Percentiles rank a stretch among this genome's conserved stretches.
Evolutionary conservation across 2,113 vertebrate genomes (phyloP).

Genomic region (Paramormyrops kingsleyae): DNA sequence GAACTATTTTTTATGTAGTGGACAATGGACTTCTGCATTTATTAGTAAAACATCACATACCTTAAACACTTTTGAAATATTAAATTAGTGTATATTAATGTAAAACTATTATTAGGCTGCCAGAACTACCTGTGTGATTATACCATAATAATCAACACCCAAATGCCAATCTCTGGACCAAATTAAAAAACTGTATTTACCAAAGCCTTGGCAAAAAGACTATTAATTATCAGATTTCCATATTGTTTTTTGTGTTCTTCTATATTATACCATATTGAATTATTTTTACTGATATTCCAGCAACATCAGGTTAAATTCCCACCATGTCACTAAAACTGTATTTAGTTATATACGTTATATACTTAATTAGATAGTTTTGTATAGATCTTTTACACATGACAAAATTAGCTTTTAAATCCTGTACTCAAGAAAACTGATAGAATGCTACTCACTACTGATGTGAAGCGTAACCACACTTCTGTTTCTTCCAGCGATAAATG

Average conservation of each 20-base stretch:
- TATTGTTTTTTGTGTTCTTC: not conserved
- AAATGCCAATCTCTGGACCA: not conserved
- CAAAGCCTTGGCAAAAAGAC: not conserved
- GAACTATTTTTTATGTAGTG: too few species aligned
- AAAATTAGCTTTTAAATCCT: not conserved
- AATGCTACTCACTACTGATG: constrained; percentile 70
- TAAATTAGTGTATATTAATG: too few species aligned
- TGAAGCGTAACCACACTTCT: constrained; percentile 73
- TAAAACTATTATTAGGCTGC: too few species aligned
- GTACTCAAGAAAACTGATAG: not conserved
- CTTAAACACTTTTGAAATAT: too few species aligned
- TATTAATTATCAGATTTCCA: not conserved
- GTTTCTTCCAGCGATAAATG: constrained; percentile 87
- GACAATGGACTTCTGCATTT: too few species aligned
- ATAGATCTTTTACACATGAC: not conserved
- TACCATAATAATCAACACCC: not conserved
- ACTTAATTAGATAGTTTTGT: not conserved
- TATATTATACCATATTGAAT: not conserved
- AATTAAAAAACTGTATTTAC: not conserved
- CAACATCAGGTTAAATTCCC: not conserved
- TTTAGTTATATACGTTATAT: not conserved
- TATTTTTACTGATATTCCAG: not conserved
- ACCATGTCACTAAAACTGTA: not conserved
- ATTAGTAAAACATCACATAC: too few species aligned
- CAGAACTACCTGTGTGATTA: not conserved